Evolutionary conservation across 2,888 invertebrate species (phyloP).

Genomic region (Zygogramma bicolorata): DNA sequence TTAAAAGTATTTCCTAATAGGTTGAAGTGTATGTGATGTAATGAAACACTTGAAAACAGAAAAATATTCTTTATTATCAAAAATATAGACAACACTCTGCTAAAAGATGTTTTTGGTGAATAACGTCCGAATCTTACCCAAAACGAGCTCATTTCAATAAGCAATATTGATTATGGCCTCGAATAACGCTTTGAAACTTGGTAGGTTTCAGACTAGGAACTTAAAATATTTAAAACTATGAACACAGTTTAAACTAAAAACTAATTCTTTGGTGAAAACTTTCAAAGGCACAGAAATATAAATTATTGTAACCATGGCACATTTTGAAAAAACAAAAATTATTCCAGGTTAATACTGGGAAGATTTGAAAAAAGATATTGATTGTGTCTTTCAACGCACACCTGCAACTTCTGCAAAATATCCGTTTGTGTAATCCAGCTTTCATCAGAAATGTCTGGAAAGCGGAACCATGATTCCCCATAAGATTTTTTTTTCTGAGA

Average conservation of each 20-base stretch:
- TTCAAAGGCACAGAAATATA: not conserved
- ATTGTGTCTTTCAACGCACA: not conserved
- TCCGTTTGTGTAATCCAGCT: not conserved
- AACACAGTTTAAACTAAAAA: too few species aligned
- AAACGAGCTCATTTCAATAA: too few species aligned
- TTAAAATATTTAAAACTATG: too few species aligned
- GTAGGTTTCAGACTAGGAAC: too few species aligned
- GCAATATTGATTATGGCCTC: too few species aligned
- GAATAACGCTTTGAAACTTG: too few species aligned
- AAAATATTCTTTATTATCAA: too few species aligned
- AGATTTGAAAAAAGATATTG: not conserved
- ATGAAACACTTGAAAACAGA: too few species aligned
- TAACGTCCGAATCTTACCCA: too few species aligned
- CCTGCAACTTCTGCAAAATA: not conserved
- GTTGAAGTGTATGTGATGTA: not conserved
- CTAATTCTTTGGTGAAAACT: not conserved
- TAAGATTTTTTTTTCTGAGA: not conserved
- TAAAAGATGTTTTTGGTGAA: too few species aligned
- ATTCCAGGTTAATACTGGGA: not conserved
- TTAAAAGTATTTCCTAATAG: not conserved
- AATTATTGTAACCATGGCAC: not conserved
- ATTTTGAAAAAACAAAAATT: not conserved
- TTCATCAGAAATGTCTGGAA: not conserved
- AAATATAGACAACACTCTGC: too few species aligned
- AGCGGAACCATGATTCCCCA: not conserved